Evolutionary conservation across 1,140 invertebrate genomes (phyloP), one percentile per base, ranked within the genome.

Genomic region (Diorhabda sublineata): DNA sequence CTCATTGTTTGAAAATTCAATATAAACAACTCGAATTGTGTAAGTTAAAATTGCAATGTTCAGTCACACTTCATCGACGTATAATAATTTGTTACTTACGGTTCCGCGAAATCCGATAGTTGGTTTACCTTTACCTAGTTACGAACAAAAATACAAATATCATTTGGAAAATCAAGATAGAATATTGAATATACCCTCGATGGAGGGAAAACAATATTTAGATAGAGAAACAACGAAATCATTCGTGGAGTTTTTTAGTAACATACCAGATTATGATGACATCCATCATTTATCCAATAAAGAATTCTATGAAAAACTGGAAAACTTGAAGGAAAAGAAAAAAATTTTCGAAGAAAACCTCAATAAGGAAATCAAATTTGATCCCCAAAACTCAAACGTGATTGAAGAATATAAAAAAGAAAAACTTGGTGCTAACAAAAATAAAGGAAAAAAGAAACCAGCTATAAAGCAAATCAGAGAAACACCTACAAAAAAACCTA

Each of bases 201-300:
- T 69, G 56, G 70, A 65, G 69, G 64, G 78, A 74, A 64, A 52
- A 42, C 41, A 61, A 41, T 64, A 65, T 69, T 61, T 68, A 2
- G 69, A 57, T 67, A 61, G 71, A 75, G 45, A 73, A 57, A 69
- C 59, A 56, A 58, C 45, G 5, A 83, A 86, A 58, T 86, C 84
- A 58, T 84, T 90, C 70, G 78, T 89, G 60, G 85, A 89, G 52
- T 91, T 90, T 78, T 84, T 87, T 47, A 83, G 85, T 45, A 90
- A 87, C 66, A 90, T 90, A 74, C 89, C 89, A 3, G 88, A 90
- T 74, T 90, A 90, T 71, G 84, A 83, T 56, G 88, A 90, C 58
- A 81, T 90, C 8, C 84, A 89, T 77, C 88, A 90, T 82, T 80
- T 90, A 60, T 85, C 88, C 0, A 86, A 87, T 66, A 85, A 85